These are phyloP conservation scores for Gonocerus acuteangulatus DNA, from an alignment of 2,888 invertebrate genomes.

Conservation along the genomic window DNA sequence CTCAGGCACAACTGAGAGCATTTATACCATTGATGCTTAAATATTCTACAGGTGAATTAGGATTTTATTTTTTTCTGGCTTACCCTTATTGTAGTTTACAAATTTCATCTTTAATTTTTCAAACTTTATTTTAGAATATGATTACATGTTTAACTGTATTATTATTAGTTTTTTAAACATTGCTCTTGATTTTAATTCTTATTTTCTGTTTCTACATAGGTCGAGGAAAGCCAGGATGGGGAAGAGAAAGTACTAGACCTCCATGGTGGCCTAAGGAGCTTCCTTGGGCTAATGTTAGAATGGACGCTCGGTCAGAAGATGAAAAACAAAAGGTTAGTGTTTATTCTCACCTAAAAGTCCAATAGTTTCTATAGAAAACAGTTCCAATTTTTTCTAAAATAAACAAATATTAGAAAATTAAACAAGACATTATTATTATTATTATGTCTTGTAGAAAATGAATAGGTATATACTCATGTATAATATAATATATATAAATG, in stretches of 20 bases:
- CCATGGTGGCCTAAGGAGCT: slow-evolving; percentile 98
- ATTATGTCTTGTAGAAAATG: too few relatives aligned
- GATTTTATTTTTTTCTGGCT: background rate
- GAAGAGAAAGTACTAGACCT: slow-evolving; percentile 87
- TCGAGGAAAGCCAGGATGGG: slow-evolving; percentile 96
- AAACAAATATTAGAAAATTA: too few relatives aligned
- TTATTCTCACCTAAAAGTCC: background rate
- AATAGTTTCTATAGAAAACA: background rate
- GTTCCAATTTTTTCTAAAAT: background rate
- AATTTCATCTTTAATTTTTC: too few relatives aligned
- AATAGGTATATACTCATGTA: too few relatives aligned
- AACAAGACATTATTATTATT: too few relatives aligned
- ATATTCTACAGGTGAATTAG: slow-evolving; percentile 72
- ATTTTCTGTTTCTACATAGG: too few relatives aligned
- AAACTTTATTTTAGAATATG: too few relatives aligned
- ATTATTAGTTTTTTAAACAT: too few relatives aligned
- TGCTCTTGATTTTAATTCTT: too few relatives aligned
- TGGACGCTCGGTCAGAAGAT: slow-evolving; percentile 92
- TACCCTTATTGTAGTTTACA: too few relatives aligned
- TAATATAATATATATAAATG: too few relatives aligned
- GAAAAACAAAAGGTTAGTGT: slow-evolving; percentile 83
- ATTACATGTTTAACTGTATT: too few relatives aligned
- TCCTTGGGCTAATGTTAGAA: slow-evolving; percentile 96
- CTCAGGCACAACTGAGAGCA: slow-evolving; percentile 90
- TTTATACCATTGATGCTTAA: slow-evolving; percentile 97